phyloP scores from a whole-genome alignment of 2,113 vertebrate genomes.

The Colaptes auratus region DNA sequence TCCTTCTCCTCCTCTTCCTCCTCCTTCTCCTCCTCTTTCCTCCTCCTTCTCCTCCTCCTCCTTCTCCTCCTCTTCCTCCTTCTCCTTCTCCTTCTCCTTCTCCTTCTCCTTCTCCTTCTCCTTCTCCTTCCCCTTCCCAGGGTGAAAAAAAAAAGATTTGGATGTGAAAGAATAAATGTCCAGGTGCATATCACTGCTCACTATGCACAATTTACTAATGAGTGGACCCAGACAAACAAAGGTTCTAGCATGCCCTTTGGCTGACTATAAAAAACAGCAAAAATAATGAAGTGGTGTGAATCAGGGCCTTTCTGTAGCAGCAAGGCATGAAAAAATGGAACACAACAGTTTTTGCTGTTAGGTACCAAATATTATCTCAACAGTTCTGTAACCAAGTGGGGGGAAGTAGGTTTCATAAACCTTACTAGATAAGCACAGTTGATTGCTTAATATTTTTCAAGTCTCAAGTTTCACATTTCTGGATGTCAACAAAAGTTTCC shows the following conservation, averaged over 20 bases:
- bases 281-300: slow-evolving; percentile 52
- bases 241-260: slow-evolving; percentile 57
- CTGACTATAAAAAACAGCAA: slow-evolving; percentile 40
- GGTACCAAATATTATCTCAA: slow-evolving; percentile 36
- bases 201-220: slow-evolving; percentile 14
- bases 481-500: slow-evolving; percentile 15
- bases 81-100: too few relatives aligned
- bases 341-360: neutral
- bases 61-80: too few relatives aligned
- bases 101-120: too few relatives aligned
- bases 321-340: slow-evolving; percentile 3
- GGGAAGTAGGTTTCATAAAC: slow-evolving; percentile 21
- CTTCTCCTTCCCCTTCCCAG: neutral
- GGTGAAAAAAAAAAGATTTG: neutral
- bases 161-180: slow-evolving; percentile 12
- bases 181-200: slow-evolving; percentile 27
- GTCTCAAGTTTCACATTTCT: neutral
- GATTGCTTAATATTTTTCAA: slow-evolving; percentile 34
- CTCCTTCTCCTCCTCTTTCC: too few relatives aligned
- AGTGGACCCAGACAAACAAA: slow-evolving; percentile 56
- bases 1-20: too few relatives aligned
- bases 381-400: neutral
- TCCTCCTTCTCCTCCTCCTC: too few relatives aligned
- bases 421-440: slow-evolving; percentile 13
- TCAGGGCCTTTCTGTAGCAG: slow-evolving; percentile 27